These are phyloP conservation scores for Thermophis baileyi DNA, from an alignment of 2,113 vertebrate genomes.

Conservation along the genomic window DNA sequence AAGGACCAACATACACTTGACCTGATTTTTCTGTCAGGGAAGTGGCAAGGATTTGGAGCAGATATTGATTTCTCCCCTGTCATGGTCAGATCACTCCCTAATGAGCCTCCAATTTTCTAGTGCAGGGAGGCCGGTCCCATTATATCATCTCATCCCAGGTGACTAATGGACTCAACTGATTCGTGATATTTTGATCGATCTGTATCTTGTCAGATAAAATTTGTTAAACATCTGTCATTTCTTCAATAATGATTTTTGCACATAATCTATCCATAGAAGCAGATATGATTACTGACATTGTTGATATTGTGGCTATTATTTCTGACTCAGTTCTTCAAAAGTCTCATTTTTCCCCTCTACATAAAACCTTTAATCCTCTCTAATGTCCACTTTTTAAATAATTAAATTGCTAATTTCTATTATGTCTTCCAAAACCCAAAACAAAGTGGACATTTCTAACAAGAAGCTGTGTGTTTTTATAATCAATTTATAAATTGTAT, in stretches of 20 bases:
- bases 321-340: neutral
- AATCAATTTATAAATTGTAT: neutral
- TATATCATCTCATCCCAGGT: no score
- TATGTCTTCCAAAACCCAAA: neutral
- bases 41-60: no score
- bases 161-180: neutral
- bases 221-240: neutral
- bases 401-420: neutral
- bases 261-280: neutral
- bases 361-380: neutral
- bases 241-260: neutral
- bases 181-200: neutral
- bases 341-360: neutral
- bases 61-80: no score
- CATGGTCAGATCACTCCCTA: no score
- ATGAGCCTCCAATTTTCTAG: no score
- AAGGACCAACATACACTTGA: no score
- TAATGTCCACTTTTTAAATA: neutral
- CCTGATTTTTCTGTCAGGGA: no score
- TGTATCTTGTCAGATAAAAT: neutral
- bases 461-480: neutral
- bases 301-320: neutral
- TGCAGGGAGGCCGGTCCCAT: no score
- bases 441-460: neutral
- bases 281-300: neutral